Percentiles rank a stretch among this genome's conserved stretches.
These are phyloP conservation scores for Netelia virgata DNA, from an alignment of 2,888 invertebrate genomes.

Conservation along the genomic window DNA sequence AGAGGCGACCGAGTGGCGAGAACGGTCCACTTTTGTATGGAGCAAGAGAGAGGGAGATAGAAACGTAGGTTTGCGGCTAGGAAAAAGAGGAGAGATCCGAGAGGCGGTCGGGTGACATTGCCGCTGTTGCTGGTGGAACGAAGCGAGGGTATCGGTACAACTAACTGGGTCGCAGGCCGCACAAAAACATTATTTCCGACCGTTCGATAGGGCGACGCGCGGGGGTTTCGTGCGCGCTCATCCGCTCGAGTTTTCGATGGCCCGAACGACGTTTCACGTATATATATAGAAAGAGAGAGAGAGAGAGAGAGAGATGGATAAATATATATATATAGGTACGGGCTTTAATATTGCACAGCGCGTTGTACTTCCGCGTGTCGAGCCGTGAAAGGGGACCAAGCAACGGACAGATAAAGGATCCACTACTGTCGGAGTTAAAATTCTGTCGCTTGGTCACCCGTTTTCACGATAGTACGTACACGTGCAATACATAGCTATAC, in stretches of 20 bases:
- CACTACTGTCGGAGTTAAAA: conserved; percentile 32
- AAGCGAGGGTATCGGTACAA: conserved; percentile 61
- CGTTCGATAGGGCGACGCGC: conserved; percentile 58
- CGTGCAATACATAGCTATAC: not conserved
- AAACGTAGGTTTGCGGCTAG: conserved; percentile 17
- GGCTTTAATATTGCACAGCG: conserved; percentile 8
- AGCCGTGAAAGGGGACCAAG: conserved; percentile 51
- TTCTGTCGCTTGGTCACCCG: conserved; percentile 24
- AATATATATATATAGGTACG: not conserved
- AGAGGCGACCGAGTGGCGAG: conserved; percentile 59
- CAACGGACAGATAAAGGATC: conserved; percentile 43
- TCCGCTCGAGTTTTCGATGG: conserved; percentile 51
- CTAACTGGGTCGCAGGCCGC: conserved; percentile 66
- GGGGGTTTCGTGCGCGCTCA: conserved; percentile 41
- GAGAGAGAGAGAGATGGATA: not conserved
- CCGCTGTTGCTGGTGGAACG: conserved; percentile 36
- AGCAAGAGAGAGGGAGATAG: conserved; percentile 37
- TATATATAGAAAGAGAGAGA: conserved; percentile 2
- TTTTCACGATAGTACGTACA: conserved; percentile 17
- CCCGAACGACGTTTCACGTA: not conserved
- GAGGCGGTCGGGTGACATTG: conserved; percentile 43
- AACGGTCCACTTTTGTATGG: conserved; percentile 62
- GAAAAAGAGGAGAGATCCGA: conserved; percentile 49
- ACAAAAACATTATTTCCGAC: conserved; percentile 66
- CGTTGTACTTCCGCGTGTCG: conserved; percentile 51